These are phyloP conservation scores for Xestobium rufovillosum DNA, from an alignment of 2,888 invertebrate genomes.

Conservation along the genomic window DNA sequence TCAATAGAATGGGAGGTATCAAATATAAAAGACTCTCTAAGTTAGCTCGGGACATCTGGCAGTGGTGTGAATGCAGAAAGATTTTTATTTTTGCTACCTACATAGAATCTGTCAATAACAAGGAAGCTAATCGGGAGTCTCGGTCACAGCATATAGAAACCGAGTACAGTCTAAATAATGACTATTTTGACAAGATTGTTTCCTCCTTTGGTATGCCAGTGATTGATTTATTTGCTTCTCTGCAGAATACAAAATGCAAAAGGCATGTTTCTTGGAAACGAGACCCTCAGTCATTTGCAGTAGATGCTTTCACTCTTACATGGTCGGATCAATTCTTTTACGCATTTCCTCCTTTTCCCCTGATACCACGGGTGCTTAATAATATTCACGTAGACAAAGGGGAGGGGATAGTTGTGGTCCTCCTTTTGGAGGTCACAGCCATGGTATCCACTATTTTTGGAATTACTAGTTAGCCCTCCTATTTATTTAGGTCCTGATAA, in stretches of 20 bases:
- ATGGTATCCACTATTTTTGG: slow-evolving; percentile 26
- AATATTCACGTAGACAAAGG: slow-evolving; percentile 29
- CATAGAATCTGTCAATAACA: slow-evolving; percentile 19
- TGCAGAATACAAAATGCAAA: slow-evolving; percentile 25
- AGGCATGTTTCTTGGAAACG: slow-evolving; percentile 26
- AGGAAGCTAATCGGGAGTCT: slow-evolving; percentile 25
- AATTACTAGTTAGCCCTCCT: slow-evolving; percentile 6
- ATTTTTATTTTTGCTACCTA: slow-evolving; percentile 23
- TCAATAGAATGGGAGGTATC: slow-evolving; percentile 23
- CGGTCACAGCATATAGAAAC: slow-evolving; percentile 16
- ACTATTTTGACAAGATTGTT: slow-evolving; percentile 11
- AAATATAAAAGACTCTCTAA: slow-evolving; percentile 14
- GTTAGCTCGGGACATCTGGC: slow-evolving; percentile 20
- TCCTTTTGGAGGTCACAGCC: slow-evolving; percentile 27
- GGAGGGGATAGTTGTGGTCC: slow-evolving; percentile 27
- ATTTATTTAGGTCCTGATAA: slow-evolving; percentile 18
- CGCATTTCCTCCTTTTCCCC: slow-evolving; percentile 30
- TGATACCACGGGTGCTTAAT: slow-evolving; percentile 24
- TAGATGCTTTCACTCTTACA: slow-evolving; percentile 27
- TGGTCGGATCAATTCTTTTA: slow-evolving; percentile 22
- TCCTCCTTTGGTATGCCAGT: slow-evolving; percentile 17
- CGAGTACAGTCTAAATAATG: slow-evolving; percentile 15
- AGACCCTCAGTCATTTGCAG: slow-evolving; percentile 21
- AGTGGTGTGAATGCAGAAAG: slow-evolving; percentile 20
- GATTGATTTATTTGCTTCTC: slow-evolving; percentile 26